Conservation (phyloP, 2,113 vertebrate genomes). For the Lathamus discolor region DNA sequence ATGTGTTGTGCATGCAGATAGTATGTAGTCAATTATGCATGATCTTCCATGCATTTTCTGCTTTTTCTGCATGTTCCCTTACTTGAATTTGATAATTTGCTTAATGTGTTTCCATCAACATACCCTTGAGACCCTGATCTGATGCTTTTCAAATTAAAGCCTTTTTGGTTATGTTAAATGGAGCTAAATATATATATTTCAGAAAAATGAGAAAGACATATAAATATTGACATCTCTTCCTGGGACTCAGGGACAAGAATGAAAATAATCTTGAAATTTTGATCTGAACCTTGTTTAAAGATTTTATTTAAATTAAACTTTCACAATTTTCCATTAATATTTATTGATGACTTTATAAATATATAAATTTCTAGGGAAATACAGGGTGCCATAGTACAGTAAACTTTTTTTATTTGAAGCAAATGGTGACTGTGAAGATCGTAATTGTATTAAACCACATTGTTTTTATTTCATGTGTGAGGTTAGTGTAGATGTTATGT, state of each 20-base stretch:
- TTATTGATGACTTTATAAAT: neutral
- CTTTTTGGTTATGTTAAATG: conserved; percentile 1
- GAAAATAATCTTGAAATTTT: neutral
- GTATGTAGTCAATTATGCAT: neutral
- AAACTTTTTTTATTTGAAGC: neutral
- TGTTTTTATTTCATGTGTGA: neutral
- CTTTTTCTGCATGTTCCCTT: neutral
- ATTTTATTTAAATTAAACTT: neutral
- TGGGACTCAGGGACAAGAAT: neutral
- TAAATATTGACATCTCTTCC: neutral
- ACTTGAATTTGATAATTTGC: conserved; percentile 7
- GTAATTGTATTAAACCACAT: neutral
- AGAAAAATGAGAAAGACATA: neutral
- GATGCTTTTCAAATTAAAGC: neutral
- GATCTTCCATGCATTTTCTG: neutral
- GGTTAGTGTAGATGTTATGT: neutral
- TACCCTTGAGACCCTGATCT: neutral
- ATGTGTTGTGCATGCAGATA: neutral
- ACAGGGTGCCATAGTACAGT: neutral
- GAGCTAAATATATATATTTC: neutral
- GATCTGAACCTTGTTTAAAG: neutral
- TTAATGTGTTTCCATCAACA: neutral
- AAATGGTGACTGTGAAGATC: neutral
- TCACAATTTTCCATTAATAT: neutral
- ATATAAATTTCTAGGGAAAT: neutral